These are phyloP conservation scores for Scomberomorus guttatus DNA, from an alignment of 2,797 vertebrate species.

Conservation along the genomic window DNA sequence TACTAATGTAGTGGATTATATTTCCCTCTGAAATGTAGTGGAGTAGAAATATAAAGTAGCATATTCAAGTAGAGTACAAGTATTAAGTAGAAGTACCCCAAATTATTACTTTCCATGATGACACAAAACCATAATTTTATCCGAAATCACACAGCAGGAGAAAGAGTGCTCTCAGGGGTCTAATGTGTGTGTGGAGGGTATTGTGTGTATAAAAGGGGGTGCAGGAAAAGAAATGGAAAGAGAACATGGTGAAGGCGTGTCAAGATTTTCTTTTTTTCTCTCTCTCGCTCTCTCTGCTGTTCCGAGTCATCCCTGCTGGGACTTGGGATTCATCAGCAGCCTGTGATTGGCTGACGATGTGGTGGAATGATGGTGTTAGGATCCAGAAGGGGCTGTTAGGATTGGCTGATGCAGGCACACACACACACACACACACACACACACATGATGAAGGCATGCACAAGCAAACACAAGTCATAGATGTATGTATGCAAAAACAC, in stretches of 20 bases:
- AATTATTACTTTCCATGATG: not conserved
- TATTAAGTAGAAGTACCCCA: not conserved
- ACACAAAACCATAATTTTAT: not conserved
- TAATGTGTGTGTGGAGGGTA: not conserved
- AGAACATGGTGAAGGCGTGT: slow-evolving; percentile 50
- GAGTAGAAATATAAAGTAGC: not conserved
- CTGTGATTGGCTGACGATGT: slow-evolving; percentile 76
- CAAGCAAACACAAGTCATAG: slow-evolving; percentile 23
- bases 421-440: slow-evolving; percentile 23
- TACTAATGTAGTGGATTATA: not conserved
- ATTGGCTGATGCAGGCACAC: slow-evolving; percentile 69
- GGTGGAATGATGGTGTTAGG: slow-evolving; percentile 81
- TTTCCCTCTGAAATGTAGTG: not conserved
- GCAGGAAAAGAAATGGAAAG: slow-evolving; percentile 12
- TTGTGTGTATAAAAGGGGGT: not conserved
- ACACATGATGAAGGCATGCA: not conserved
- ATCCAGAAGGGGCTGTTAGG: slow-evolving; percentile 54
- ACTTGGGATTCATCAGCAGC: slow-evolving; percentile 63
- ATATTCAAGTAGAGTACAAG: not conserved
- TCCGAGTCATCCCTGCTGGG: slow-evolving; percentile 67
- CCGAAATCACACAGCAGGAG: not conserved
- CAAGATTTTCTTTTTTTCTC: slow-evolving; percentile 27
- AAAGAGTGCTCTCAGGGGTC: slow-evolving; percentile 11
- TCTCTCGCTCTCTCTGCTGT: slow-evolving; percentile 19
- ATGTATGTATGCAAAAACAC: slow-evolving; percentile 18